Base-by-base conservation (phyloP, 2,113 vertebrate species). In the Cnemophilus loriae region DNA sequence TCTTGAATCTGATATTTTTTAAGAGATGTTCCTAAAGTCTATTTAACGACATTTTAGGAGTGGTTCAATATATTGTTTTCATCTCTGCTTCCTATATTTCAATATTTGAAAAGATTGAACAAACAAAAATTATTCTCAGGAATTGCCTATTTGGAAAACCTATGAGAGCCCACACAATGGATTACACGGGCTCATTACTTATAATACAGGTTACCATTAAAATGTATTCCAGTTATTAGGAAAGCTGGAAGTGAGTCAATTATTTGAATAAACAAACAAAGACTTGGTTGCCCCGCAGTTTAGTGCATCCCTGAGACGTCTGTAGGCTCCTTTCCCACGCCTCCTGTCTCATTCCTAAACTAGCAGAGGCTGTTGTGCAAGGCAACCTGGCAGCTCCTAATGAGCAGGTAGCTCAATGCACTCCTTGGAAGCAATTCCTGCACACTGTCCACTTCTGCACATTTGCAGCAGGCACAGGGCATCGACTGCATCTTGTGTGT, bases 211-310 rank as follows among this genome's bases (percentile, higher is more conserved):
- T 44, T 89, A 42, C 75, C 68, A 79, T 50, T 33, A 73, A 94
- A 84, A 90, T 30, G 13, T 16, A 93, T 80, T 82, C 84, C 3
- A 4, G 42, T 82, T 90, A 88, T 96, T 96, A 90, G 87, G 93
- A 95, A 95, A 88, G 91, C 63, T 95, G 93, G 87, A 93, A 93
- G 91, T 83, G 90, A 94, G 84, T 95, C 93, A 96, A 74, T 94
- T 83, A 94, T 90, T 76, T 95, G 95, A 96, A 94, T 96, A 94
- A 95, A 96, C 92, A 95, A 96, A 94, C 89, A 94, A 92, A 95
- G 89, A 71, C 49, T 41, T 82, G 77, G 93, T 94, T 94, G 61
- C 89, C 49, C 74, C 3, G 11, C 69, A 87, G 69, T 79, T 89
- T 61, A 71, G 57, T 55, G 65, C 81, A 91, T 93, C 95, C 42